phyloP scores from a whole-genome alignment of 2,888 invertebrate species.

The Lamproptera curius region DNA sequence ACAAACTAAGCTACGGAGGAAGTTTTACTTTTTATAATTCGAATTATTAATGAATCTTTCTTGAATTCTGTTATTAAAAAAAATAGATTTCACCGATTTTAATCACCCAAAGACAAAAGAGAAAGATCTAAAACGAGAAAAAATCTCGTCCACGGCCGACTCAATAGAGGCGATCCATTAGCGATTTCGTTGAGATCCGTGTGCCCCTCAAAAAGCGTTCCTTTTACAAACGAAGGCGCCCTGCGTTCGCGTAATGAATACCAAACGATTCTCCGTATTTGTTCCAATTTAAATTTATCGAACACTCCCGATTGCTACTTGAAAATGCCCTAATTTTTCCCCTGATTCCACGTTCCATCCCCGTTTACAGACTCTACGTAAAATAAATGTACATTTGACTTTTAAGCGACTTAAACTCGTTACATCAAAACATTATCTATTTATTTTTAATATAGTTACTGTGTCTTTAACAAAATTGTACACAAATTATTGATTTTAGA shows the following conservation, averaged over 20 bases:
- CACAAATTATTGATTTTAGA: too few species aligned
- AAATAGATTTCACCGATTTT: background rate
- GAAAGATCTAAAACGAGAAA: background rate
- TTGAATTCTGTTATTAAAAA: too few species aligned
- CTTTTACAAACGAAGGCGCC: slow-evolving; percentile 17
- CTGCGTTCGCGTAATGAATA: slow-evolving; percentile 18
- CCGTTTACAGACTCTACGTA: too few species aligned
- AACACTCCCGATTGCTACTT: slow-evolving; percentile 1
- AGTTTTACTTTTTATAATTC: too few species aligned
- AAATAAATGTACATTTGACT: too few species aligned
- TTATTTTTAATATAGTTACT: too few species aligned
- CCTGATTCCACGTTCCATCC: background rate
- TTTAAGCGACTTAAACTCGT: too few species aligned
- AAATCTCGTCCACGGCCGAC: background rate
- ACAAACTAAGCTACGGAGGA: too few species aligned
- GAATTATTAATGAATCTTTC: too few species aligned
- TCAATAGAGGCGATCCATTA: slow-evolving; percentile 15
- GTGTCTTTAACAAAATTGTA: too few species aligned
- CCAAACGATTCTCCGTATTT: slow-evolving; percentile 15
- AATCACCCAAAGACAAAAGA: background rate
- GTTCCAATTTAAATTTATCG: slow-evolving; percentile 17
- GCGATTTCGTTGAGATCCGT: slow-evolving; percentile 7
- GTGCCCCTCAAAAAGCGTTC: slow-evolving; percentile 10
- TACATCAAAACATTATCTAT: too few species aligned
- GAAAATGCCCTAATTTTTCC: background rate